Evolutionary conservation across 2,888 invertebrate genomes (phyloP), one percentile per base, ranked within the genome.

Genomic region (Hecatera dysodea): DNA sequence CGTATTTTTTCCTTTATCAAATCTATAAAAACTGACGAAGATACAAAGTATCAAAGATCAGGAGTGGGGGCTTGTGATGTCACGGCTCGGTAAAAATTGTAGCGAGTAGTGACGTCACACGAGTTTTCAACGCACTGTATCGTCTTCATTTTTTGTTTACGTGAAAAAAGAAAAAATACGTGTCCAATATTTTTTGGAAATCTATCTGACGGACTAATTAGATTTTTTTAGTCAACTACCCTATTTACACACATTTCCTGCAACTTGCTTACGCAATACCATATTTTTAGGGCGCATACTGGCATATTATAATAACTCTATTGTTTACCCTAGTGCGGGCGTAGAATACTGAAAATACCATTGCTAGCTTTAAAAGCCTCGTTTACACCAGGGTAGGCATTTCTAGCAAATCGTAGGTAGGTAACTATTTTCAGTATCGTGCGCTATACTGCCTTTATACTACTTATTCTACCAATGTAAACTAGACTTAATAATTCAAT

Each of bases 171-270:
- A n/a, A n/a, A n/a, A n/a, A n/a, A n/a, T n/a, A n/a, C n/a, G n/a
- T n/a, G n/a, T n/a, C n/a, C n/a, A n/a, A n/a, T n/a, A n/a, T n/a
- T n/a, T n/a, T n/a, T n/a, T n/a, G n/a, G n/a, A n/a, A n/a, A n/a
- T n/a, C n/a, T n/a, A n/a, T n/a, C n/a, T n/a, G n/a, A n/a, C n/a
- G n/a, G n/a, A n/a, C n/a, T n/a, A n/a, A n/a, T n/a, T n/a, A n/a
- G n/a, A n/a, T n/a, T n/a, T n/a, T n/a, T n/a, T 77, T 60, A n/a
- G 44, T 69, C 39, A 24, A 42, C n/a, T 67, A 19, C 24, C 6
- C 24, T 46, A 75, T 57, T 36, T 59, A 67, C 39, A 65, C 24
- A 57, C 24, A 52, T 46, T 1, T 33, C n/a, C n/a, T 29, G 52
- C 48, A 44, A 39, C 22, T 75, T 22, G 52, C 12, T 68, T 53